These are phyloP conservation scores for Alligator sinensis DNA, from an alignment of 2,113 vertebrate species.

Conservation along the genomic window DNA sequence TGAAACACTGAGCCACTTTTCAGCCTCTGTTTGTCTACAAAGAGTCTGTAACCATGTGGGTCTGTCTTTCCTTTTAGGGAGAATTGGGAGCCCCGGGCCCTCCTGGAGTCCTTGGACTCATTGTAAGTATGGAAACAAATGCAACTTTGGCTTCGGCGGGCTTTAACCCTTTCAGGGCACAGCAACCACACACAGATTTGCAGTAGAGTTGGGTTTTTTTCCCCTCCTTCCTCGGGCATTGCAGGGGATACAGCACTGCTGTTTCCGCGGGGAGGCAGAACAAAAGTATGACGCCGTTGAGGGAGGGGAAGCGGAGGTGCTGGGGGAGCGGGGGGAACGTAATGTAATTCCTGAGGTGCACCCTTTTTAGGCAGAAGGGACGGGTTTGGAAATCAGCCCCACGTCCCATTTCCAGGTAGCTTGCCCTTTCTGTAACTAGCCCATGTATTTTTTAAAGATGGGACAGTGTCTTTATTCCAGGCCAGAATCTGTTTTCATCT, in stretches of 20 bases:
- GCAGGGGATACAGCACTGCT: not conserved
- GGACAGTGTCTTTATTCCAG: not conserved
- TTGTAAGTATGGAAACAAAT: slow-evolving; percentile 88
- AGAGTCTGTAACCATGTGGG: slow-evolving; percentile 69
- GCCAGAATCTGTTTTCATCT: not conserved
- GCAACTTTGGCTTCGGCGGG: not conserved
- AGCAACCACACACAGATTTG: not conserved
- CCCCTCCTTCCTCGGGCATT: not conserved
- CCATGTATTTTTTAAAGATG: slow-evolving; percentile 1
- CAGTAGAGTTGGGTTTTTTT: not conserved
- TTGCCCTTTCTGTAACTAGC: not conserved
- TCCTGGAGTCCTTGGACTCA: slow-evolving; percentile 92
- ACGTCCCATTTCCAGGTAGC: not conserved
- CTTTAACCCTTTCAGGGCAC: slow-evolving; percentile 18
- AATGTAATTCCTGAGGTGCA: not conserved
- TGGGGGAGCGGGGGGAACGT: not conserved
- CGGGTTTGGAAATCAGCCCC: not conserved
- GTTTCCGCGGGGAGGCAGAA: not conserved
- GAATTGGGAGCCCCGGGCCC: slow-evolving; percentile 94
- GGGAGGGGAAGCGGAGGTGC: not conserved
- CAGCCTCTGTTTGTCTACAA: slow-evolving; percentile 73
- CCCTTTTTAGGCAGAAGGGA: not conserved
- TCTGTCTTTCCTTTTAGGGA: slow-evolving; percentile 86
- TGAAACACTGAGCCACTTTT: slow-evolving; percentile 79
- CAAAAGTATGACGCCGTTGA: not conserved